Conservation (phyloP, 2,888 invertebrate genomes). For the Dryococelus australis region DNA sequence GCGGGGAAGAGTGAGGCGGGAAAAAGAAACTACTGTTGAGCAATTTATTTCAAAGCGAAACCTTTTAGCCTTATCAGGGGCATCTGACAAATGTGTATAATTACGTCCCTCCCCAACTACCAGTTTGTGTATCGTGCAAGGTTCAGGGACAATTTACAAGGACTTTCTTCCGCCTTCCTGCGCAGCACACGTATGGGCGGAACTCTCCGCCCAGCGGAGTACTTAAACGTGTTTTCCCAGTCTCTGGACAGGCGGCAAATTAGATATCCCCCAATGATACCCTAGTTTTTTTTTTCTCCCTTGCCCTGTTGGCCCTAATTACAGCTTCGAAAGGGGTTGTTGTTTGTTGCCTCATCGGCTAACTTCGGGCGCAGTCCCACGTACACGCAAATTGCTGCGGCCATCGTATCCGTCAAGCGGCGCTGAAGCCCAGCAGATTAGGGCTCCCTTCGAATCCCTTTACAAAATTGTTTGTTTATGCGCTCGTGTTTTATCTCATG, state of each 20-base stretch:
- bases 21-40: neutral
- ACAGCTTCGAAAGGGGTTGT: neutral
- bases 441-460: too few species aligned
- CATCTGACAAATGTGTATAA: conserved; percentile 8
- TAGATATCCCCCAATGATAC: neutral
- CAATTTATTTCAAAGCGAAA: conserved; percentile 4
- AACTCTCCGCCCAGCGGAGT: neutral
- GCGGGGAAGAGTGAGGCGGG: neutral
- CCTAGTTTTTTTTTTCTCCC: neutral
- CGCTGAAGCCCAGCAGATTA: too few species aligned
- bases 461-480: too few species aligned
- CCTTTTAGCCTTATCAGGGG: conserved; percentile 1
- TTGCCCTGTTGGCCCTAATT: neutral
- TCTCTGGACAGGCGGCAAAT: neutral
- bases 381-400: neutral
- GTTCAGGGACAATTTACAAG: neutral
- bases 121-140: neutral
- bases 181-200: neutral
- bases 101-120: neutral
- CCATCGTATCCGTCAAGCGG: too few species aligned
- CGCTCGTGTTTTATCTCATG: too few species aligned
- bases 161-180: neutral
- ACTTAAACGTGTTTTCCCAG: neutral
- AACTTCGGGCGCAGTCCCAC: neutral
- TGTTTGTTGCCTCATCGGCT: neutral